Percentiles rank a stretch among this genome's conserved stretches.
Conservation (phyloP, 2,113 vertebrate genomes). For the Zosterops pallidus region DNA sequence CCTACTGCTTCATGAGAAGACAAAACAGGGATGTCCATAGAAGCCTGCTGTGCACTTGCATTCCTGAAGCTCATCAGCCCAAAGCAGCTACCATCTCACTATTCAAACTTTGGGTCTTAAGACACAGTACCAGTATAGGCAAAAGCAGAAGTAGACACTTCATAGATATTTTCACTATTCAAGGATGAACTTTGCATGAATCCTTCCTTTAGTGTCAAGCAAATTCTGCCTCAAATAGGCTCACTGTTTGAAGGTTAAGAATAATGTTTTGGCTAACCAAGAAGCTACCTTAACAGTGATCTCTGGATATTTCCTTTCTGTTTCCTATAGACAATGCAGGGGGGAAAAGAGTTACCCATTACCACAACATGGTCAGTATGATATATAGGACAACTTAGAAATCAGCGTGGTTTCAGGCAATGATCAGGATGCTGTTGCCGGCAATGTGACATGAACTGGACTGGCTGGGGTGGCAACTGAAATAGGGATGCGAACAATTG, state of each 20-base stretch:
- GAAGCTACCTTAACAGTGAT: neutral
- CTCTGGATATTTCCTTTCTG: neutral
- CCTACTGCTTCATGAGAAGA: neutral
- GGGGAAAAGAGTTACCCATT: neutral
- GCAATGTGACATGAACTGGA: neutral
- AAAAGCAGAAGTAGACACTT: neutral
- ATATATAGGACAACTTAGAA: neutral
- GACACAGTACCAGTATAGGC: neutral
- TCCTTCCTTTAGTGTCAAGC: neutral
- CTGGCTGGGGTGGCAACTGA: neutral
- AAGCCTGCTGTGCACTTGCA: neutral
- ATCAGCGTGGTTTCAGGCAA: neutral
- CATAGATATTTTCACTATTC: neutral
- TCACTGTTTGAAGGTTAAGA: neutral
- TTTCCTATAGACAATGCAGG: neutral
- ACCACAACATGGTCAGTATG: neutral
- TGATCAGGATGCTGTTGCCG: neutral
- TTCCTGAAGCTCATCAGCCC: neutral
- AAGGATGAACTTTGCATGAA: neutral
- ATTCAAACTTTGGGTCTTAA: neutral
- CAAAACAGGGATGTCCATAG: neutral
- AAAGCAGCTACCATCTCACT: neutral
- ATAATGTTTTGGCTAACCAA: neutral
- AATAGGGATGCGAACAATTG: neutral
- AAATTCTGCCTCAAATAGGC: neutral